Percentiles rank a stretch among this genome's conserved stretches.
These are phyloP conservation scores for Melipona bicolor DNA, from an alignment of 2,888 invertebrate species.

Conservation along the genomic window DNA sequence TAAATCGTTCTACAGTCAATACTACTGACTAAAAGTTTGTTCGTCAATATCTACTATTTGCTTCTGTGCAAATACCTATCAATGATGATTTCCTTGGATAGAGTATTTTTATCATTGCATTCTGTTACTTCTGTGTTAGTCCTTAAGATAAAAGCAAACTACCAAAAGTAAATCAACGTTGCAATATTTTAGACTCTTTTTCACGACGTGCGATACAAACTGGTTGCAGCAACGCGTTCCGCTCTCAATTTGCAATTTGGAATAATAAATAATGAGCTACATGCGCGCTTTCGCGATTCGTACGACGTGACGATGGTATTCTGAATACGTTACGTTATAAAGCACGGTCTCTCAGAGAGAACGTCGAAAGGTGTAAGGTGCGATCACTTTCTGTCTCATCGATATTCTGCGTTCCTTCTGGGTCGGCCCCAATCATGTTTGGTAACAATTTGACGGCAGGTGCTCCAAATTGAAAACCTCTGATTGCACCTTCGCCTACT, in stretches of 20 bases:
- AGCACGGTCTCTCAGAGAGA: neutral
- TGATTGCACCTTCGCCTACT: slow-evolving; percentile 70
- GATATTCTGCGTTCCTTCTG: slow-evolving; percentile 33
- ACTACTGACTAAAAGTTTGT: too few relatives aligned
- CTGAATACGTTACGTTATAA: slow-evolving; percentile 7
- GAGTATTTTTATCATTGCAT: too few relatives aligned
- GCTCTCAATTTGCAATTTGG: too few relatives aligned
- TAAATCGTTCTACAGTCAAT: neutral
- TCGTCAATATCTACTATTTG: neutral
- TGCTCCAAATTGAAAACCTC: slow-evolving; percentile 76
- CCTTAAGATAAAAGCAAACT: too few relatives aligned
- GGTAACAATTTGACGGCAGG: slow-evolving; percentile 73
- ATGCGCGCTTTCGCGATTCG: neutral
- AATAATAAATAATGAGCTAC: too few relatives aligned
- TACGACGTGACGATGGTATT: neutral
- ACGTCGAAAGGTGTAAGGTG: slow-evolving; percentile 34
- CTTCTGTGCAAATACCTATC: neutral
- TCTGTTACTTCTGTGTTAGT: too few relatives aligned
- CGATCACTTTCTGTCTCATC: slow-evolving; percentile 35
- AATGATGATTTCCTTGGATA: too few relatives aligned
- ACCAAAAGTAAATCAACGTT: too few relatives aligned
- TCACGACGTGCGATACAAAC: too few relatives aligned
- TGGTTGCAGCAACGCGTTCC: too few relatives aligned
- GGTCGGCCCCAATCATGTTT: slow-evolving; percentile 62
- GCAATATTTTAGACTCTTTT: neutral